These are phyloP conservation scores for Parapsyche elsis DNA, from an alignment of 1,140 invertebrate genomes.

Conservation along the genomic window DNA sequence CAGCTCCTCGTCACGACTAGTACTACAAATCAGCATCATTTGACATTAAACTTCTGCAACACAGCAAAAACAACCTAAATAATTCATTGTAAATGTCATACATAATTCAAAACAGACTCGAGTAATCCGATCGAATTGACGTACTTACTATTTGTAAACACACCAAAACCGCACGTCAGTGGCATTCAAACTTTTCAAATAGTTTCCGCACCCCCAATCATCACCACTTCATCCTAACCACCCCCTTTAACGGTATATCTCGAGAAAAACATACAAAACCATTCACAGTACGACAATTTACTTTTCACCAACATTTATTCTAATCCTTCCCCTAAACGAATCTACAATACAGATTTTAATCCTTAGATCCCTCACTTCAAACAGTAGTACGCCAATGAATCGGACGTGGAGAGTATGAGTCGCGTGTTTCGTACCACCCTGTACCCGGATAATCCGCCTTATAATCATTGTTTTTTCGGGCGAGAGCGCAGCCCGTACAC, in stretches of 20 bases:
- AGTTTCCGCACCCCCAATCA: neutral
- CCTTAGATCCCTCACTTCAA: neutral
- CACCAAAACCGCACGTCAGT: neutral
- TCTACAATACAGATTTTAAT: too few species aligned
- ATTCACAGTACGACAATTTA: neutral
- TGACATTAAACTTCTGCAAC: too few species aligned
- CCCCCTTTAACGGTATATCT: too few species aligned
- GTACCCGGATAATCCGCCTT: conserved; percentile 35
- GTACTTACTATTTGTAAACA: neutral
- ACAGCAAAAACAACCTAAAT: neutral
- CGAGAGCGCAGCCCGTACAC: conserved; percentile 24
- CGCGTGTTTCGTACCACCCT: conserved; percentile 24
- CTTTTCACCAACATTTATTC: neutral
- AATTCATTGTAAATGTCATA: neutral
- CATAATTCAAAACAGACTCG: neutral
- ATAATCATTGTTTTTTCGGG: conserved; percentile 46
- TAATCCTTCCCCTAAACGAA: neutral
- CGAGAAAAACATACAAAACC: neutral
- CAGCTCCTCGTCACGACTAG: too few species aligned
- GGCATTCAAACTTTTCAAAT: neutral
- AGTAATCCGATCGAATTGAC: neutral
- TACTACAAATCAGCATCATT: too few species aligned
- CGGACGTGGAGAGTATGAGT: neutral
- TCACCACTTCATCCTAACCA: neutral
- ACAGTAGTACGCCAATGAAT: neutral